A percentile compares a stretch with the other conserved stretches of the same genome.
These are phyloP conservation scores for Thecocarcelia acutangulata DNA, from an alignment of 2,888 invertebrate species.

Conservation along the genomic window DNA sequence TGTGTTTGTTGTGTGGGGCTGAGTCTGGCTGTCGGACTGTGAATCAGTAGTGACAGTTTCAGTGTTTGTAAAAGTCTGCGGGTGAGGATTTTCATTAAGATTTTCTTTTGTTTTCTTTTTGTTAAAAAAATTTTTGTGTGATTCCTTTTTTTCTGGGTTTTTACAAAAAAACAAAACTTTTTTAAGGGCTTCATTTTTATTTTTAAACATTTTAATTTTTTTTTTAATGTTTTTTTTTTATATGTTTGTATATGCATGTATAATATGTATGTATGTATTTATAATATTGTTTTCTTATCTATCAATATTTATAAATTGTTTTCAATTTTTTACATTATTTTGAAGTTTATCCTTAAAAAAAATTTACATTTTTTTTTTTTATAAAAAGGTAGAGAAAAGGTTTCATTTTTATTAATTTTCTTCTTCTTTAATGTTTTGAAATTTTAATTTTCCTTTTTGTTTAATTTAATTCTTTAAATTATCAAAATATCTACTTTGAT, in stretches of 20 bases:
- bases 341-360: slow-evolving; percentile 61
- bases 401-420: slow-evolving; percentile 22
- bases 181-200: slow-evolving; percentile 33
- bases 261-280: slow-evolving; percentile 47
- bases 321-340: slow-evolving; percentile 69
- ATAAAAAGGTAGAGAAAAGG: slow-evolving; percentile 48
- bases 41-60: no score
- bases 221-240: slow-evolving; percentile 6
- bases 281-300: slow-evolving; percentile 47
- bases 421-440: background rate
- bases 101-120: slow-evolving; percentile 34
- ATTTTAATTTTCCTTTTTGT: background rate
- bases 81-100: slow-evolving; percentile 44
- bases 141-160: slow-evolving; percentile 60
- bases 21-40: slow-evolving; percentile 45
- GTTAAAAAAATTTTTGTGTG: slow-evolving; percentile 54
- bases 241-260: slow-evolving; percentile 34
- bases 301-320: slow-evolving; percentile 70
- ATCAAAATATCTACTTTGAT: slow-evolving; percentile 40
- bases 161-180: slow-evolving; percentile 68
- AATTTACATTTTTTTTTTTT: slow-evolving; percentile 67
- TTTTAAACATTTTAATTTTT: slow-evolving; percentile 23
- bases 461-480: slow-evolving; percentile 2
- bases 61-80: slow-evolving; percentile 41
- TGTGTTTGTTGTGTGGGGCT: slow-evolving; percentile 33